Evolutionary conservation across 2,888 invertebrate species (phyloP).

Genomic region (Nebria salina): DNA sequence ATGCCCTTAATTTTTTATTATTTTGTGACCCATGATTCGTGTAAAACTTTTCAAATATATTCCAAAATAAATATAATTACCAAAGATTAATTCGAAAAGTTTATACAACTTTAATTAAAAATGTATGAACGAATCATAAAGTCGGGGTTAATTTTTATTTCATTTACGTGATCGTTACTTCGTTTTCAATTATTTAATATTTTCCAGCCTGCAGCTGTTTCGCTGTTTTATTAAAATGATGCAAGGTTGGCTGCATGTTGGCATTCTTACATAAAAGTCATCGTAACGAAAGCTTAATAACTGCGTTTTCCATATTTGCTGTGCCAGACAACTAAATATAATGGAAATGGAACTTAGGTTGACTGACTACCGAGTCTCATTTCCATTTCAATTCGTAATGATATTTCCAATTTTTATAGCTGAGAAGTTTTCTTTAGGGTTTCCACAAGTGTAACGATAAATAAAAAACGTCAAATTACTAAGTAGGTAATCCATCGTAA

Average conservation of each 20-base stretch:
- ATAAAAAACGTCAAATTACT: not conserved
- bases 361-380: not conserved
- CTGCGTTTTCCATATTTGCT: not conserved
- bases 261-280: constrained; percentile 1
- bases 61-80: not conserved
- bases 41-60: not conserved
- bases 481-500: too few species aligned
- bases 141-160: not conserved
- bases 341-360: not conserved
- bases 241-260: not conserved
- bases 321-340: not conserved
- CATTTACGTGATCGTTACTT: constrained; percentile 12
- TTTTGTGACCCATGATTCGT: too few species aligned
- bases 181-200: constrained; percentile 21
- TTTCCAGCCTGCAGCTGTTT: not conserved
- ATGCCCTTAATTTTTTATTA: too few species aligned
- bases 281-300: not conserved
- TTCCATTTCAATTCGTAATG: not conserved
- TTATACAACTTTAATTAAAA: constrained; percentile 9
- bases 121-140: not conserved
- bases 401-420: not conserved
- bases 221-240: not conserved
- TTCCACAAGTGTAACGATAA: not conserved
- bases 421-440: not conserved
- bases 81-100: constrained; percentile 3